Evolutionary conservation across 35 echinoderm and acorn worm species (phyloP).

Genomic region (Amphiura filiformis): DNA sequence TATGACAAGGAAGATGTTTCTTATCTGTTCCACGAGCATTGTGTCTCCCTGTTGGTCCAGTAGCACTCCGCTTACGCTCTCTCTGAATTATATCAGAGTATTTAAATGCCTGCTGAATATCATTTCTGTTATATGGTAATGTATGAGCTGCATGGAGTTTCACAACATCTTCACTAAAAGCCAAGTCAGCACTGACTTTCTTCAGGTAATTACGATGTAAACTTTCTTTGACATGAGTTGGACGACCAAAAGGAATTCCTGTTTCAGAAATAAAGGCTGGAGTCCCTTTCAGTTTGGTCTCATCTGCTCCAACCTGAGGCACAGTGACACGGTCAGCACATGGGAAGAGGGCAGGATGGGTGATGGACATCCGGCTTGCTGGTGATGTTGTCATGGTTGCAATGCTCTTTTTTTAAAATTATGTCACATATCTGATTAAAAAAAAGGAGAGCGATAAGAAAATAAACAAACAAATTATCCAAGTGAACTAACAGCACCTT

Average conservation of each 20-base stretch:
- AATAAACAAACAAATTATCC: no score
- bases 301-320: conserved; percentile 82
- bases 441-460: no score
- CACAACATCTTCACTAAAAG: conserved; percentile 88
- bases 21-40: conserved; percentile 61
- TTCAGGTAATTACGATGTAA: conserved; percentile 63
- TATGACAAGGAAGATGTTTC: conserved; percentile 76
- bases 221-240: conserved; percentile 41
- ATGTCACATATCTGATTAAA: no score
- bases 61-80: conserved; percentile 19
- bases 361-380: not conserved
- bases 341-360: conserved; percentile 59
- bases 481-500: no score
- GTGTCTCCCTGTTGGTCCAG: conserved; percentile 29
- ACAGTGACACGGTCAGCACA: conserved; percentile 85
- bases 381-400: conserved; percentile 19
- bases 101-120: conserved; percentile 41
- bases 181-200: conserved; percentile 76
- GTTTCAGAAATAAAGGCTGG: not conserved
- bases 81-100: conserved; percentile 34
- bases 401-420: no score
- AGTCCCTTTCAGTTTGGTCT: conserved; percentile 25
- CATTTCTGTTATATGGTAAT: conserved; percentile 67
- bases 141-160: conserved; percentile 69
- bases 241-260: conserved; percentile 5